These are phyloP conservation scores for Zelleria hepariella DNA, from an alignment of 2,888 invertebrate species.

Conservation along the genomic window DNA sequence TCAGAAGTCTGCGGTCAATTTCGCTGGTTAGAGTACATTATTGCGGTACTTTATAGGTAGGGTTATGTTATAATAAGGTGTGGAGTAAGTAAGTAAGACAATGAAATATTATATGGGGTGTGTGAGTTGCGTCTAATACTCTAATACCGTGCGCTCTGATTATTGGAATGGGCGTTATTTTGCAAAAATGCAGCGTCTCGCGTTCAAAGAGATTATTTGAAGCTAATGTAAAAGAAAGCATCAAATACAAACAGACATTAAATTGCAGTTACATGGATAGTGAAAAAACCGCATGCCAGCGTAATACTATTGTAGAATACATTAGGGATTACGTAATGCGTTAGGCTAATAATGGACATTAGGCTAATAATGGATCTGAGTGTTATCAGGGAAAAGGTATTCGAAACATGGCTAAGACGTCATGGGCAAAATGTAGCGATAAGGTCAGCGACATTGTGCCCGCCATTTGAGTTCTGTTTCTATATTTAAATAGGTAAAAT, in stretches of 20 bases:
- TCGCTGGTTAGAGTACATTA: too few relatives aligned
- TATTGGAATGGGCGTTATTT: background rate
- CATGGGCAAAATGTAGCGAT: slow-evolving; percentile 1
- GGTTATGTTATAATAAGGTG: too few relatives aligned
- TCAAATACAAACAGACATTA: background rate
- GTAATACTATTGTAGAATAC: too few relatives aligned
- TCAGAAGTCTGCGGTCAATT: background rate
- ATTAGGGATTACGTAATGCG: too few relatives aligned
- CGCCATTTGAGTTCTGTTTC: slow-evolving; percentile 9
- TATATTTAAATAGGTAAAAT: slow-evolving; percentile 14
- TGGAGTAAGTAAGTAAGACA: background rate
- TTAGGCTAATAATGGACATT: too few relatives aligned
- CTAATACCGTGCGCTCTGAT: background rate
- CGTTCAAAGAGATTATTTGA: background rate
- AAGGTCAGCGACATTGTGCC: slow-evolving; percentile 14
- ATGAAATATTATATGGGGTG: too few relatives aligned
- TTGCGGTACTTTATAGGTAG: too few relatives aligned
- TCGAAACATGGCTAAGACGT: background rate
- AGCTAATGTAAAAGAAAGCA: background rate
- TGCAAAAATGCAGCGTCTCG: background rate
- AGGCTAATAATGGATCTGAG: background rate
- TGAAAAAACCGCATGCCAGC: too few relatives aligned
- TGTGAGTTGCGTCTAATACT: too few relatives aligned
- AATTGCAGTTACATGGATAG: background rate
- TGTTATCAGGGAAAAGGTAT: background rate